These are phyloP conservation scores for Meteorus colon DNA, from an alignment of 2,888 invertebrate species.

Conservation along the genomic window DNA sequence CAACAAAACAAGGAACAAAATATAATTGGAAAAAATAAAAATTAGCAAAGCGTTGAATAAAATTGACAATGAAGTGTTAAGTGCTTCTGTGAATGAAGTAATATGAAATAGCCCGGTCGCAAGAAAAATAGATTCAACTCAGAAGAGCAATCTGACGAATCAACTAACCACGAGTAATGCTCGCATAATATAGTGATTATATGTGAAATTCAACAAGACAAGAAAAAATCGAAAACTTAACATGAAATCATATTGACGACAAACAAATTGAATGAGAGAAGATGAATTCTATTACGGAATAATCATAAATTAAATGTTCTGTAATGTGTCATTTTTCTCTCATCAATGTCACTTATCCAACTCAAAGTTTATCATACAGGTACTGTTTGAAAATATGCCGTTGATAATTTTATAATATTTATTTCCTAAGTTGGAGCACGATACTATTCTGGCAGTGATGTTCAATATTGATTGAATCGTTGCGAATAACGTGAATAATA, in stretches of 20 bases:
- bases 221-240: constrained; percentile 50
- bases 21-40: too few relatives aligned
- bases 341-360: background rate
- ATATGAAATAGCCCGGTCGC: constrained; percentile 3
- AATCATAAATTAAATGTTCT: background rate
- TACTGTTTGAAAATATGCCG: background rate
- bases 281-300: background rate
- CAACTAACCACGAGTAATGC: constrained; percentile 31
- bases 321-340: background rate
- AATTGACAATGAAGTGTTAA: constrained; percentile 17
- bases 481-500: background rate
- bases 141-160: background rate
- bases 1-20: too few relatives aligned
- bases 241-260: constrained; percentile 53
- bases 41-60: too few relatives aligned
- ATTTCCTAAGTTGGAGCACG: background rate
- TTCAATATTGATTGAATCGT: constrained; percentile 26
- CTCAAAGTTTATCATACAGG: background rate
- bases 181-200: constrained; percentile 51
- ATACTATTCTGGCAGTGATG: constrained; percentile 35
- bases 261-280: constrained; percentile 24
- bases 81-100: constrained; percentile 25
- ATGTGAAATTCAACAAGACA: constrained; percentile 36
- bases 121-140: constrained; percentile 16
- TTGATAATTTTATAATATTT: background rate